Base-by-base conservation (phyloP, 2,797 vertebrate species). In the Takifugu rubripes region DNA sequence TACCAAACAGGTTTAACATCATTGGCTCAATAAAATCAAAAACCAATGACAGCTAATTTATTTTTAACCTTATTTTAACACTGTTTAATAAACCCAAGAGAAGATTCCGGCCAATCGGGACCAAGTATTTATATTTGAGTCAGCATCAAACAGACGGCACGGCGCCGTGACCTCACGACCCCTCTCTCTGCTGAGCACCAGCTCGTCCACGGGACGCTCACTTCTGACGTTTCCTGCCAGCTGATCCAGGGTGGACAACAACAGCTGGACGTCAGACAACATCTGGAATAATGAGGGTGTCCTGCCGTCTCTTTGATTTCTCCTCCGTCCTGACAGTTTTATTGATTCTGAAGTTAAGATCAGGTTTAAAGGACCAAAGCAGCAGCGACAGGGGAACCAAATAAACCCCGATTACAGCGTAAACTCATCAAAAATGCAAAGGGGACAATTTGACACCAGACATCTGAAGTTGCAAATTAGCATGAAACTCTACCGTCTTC, bases 81-180 rank as follows among this genome's bases (percentile, higher is more conserved):
- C 21, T 21, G 21, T 21, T 21, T 21, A 21, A 21, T 21, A 21
- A 21, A 21, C 1, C 27, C 27, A 29, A 6, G 11, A 36, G 33
- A 36, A 36, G 33, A 36, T 29, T 21, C 21, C 21, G 1, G 21
- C 21, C 1, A 21, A 21, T 21, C 1, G 42, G 72, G 76, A 66
- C 52, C 74, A 84, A 84, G 82, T 74, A 68, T 78, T 75, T 74
- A 84, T 76, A 80, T 56, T 57, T 51, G 61, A 79, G 78, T 82
- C 75, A 64, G 61, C 74, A 78, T 65, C 54, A 57, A 67, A 61
- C 48, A 27, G 43, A 49, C 14, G 43, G 40, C 49, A 15, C 21
- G 29, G 3, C 7, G 16, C 15, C 43, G 14, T 8, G 26, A 52
- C 10, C 21, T 24, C 29, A 48, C 16, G 52, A 6, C 24, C 56